Evolutionary conservation across 1,140 invertebrate species (phyloP).

Genomic region (Drosophila hydei): DNA sequence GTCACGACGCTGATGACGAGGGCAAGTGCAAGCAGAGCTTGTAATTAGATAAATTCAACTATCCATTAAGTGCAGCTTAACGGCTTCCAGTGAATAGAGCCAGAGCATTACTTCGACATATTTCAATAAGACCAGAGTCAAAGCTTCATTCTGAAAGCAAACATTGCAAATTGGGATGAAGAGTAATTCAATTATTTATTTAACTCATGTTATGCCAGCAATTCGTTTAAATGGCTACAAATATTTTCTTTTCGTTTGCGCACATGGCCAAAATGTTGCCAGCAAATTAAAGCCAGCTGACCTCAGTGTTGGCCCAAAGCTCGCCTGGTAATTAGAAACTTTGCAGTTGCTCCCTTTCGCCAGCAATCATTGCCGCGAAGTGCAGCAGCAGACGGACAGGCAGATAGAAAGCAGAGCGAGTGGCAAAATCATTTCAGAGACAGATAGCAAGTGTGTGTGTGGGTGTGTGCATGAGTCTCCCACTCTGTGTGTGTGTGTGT

Average conservation of each 20-base stretch:
- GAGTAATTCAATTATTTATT: too few species aligned
- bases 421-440: slow-evolving; percentile 2
- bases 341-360: slow-evolving; percentile 3
- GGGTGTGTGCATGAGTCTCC: background rate
- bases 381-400: background rate
- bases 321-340: slow-evolving; percentile 24
- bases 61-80: background rate
- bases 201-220: too few species aligned
- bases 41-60: slow-evolving; percentile 5
- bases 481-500: background rate
- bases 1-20: slow-evolving; percentile 7
- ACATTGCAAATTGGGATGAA: too few species aligned
- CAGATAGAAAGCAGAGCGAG: slow-evolving; percentile 12
- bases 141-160: too few species aligned
- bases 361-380: slow-evolving; percentile 10
- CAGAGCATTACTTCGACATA: too few species aligned
- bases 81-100: too few species aligned
- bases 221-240: too few species aligned
- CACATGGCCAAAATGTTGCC: too few species aligned
- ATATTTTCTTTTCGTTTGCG: too few species aligned
- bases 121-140: too few species aligned
- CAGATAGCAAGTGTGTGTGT: background rate
- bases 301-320: slow-evolving; percentile 7
- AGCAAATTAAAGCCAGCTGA: too few species aligned
- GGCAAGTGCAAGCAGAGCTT: slow-evolving; percentile 15